These are phyloP conservation scores for Porphyrio hochstetteri DNA, from an alignment of 2,113 vertebrate species.

Conservation along the genomic window DNA sequence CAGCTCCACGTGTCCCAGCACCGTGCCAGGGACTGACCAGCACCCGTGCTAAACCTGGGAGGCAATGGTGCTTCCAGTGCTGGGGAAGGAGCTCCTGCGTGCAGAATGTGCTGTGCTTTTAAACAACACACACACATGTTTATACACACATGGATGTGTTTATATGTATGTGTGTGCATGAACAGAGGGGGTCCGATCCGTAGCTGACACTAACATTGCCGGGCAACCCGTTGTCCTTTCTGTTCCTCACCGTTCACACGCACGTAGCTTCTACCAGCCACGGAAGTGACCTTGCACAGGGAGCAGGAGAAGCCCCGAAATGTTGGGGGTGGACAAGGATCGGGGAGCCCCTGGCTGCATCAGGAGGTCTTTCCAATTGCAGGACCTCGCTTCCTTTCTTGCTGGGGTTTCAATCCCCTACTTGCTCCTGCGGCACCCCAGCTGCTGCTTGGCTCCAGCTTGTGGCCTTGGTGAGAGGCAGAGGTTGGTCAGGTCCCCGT, in stretches of 20 bases:
- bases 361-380: neutral
- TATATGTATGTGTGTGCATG: neutral
- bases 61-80: neutral
- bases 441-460: neutral
- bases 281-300: neutral
- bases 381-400: neutral
- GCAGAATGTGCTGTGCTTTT: neutral
- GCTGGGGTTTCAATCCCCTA: accelerated
- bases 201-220: slow-evolving; percentile 8
- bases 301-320: neutral
- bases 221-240: neutral
- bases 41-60: accelerated
- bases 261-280: neutral
- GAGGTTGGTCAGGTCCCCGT: neutral
- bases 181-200: neutral
- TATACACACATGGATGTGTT: neutral
- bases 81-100: neutral
- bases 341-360: accelerated
- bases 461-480: accelerated
- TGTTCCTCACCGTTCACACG: neutral
- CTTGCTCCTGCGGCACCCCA: neutral
- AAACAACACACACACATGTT: neutral
- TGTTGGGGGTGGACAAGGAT: accelerated
- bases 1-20: accelerated
- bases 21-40: neutral